A percentile compares a stretch with the other conserved stretches of the same genome.
Evolutionary conservation across 2,113 vertebrate species (phyloP).

Genomic region (Rostratula benghalensis): DNA sequence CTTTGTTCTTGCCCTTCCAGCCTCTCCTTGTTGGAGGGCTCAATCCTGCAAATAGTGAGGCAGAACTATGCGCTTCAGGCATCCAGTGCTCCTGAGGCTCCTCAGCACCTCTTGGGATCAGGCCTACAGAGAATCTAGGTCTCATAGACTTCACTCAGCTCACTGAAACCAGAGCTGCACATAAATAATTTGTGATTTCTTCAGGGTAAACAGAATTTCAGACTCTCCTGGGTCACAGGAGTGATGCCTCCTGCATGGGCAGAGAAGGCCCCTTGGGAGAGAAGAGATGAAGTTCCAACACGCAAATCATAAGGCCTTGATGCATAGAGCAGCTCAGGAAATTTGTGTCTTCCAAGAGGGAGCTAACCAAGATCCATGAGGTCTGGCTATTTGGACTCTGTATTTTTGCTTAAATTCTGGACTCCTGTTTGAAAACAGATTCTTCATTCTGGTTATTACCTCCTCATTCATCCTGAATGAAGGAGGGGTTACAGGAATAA

Average conservation of each 20-base stretch:
- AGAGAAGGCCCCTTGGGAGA: slow-evolving; percentile 22
- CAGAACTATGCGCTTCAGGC: not conserved
- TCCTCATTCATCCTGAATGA: not conserved
- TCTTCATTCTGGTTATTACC: not conserved
- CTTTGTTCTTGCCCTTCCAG: slow-evolving; percentile 13
- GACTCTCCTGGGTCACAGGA: slow-evolving; percentile 36
- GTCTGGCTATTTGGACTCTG: not conserved
- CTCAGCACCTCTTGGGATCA: slow-evolving; percentile 29
- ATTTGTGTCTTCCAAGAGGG: not conserved
- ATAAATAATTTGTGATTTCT: slow-evolving; percentile 63
- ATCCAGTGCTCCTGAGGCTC: not conserved
- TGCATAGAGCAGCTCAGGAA: not conserved
- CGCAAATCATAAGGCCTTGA: not conserved
- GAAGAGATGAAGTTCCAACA: slow-evolving; percentile 3
- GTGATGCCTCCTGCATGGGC: not conserved
- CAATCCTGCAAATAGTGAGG: not conserved
- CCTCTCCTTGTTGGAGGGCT: not conserved
- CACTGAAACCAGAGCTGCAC: slow-evolving; percentile 46
- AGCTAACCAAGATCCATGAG: not conserved
- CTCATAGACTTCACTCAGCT: slow-evolving; percentile 34
- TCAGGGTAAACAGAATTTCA: slow-evolving; percentile 63
- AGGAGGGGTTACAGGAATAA: not conserved
- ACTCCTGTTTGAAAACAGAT: not conserved
- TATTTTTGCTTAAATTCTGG: not conserved
- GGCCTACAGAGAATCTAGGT: slow-evolving; percentile 40